These are phyloP conservation scores for Anthopleura xanthogrammica DNA, from an alignment of 92 coral and sea anemone species.

Conservation along the genomic window DNA sequence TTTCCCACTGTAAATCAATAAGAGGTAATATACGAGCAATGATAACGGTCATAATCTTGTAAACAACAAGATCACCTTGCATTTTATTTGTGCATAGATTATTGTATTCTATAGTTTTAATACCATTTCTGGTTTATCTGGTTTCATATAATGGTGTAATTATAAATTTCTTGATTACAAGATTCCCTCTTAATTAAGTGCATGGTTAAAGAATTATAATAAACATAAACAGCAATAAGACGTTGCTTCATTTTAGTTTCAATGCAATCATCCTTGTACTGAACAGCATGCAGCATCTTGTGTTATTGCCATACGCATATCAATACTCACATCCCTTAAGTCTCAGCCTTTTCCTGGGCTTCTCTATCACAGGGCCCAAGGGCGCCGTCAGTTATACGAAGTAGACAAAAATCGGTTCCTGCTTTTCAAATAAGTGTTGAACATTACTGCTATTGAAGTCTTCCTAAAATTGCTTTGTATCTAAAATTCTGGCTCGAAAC, in stretches of 20 bases:
- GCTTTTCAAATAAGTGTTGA: no score
- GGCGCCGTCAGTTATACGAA: no score
- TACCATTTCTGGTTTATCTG: background rate
- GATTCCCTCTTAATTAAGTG: background rate
- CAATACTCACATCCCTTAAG: no score
- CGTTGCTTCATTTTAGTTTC: background rate
- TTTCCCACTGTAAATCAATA: background rate
- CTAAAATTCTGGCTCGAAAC: no score
- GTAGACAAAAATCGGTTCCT: no score
- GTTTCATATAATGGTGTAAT: background rate
- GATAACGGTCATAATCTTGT: background rate
- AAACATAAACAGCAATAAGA: background rate
- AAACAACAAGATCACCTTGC: background rate
- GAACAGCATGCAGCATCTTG: no score
- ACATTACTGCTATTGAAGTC: no score
- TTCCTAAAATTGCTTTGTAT: no score
- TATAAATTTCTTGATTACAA: background rate
- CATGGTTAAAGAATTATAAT: background rate
- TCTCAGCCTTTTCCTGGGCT: no score
- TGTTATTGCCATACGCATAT: no score
- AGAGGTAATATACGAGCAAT: background rate
- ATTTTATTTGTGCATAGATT: background rate
- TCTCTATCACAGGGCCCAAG: no score
- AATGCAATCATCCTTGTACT: background rate
- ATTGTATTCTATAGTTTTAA: constrained; percentile 3